These are phyloP conservation scores for Sakesphorus luctuosus DNA, from an alignment of 2,113 vertebrate species.

Conservation along the genomic window DNA sequence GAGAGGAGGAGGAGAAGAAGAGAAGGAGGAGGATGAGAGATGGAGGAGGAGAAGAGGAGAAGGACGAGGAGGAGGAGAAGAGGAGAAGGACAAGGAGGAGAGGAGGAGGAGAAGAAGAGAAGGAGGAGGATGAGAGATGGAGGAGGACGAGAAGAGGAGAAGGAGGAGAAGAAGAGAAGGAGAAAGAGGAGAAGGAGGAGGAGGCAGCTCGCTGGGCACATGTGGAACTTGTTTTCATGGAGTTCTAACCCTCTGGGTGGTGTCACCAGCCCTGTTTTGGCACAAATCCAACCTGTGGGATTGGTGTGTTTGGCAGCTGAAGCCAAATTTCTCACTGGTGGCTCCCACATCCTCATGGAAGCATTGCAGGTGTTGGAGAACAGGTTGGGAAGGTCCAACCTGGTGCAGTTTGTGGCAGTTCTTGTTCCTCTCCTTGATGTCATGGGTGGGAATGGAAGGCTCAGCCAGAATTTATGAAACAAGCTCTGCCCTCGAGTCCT, in stretches of 20 bases:
- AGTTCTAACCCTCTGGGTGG: background rate
- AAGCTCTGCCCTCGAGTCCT: too few species aligned
- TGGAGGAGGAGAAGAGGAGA: too few species aligned
- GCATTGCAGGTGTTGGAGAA: background rate
- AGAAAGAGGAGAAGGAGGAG: background rate
- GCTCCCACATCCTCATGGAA: rapidly evolving
- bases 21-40: too few species aligned
- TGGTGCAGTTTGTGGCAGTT: background rate
- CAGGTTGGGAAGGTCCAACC: background rate
- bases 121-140: too few species aligned
- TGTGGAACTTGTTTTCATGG: background rate
- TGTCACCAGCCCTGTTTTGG: background rate
- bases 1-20: too few species aligned
- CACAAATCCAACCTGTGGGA: rapidly evolving
- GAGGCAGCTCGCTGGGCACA: background rate
- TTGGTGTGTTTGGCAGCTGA: background rate
- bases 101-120: too few species aligned
- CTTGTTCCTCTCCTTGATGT: background rate
- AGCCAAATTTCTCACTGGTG: rapidly evolving
- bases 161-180: too few species aligned
- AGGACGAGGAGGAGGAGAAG: background rate
- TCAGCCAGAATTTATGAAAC: too few species aligned
- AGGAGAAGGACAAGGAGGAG: too few species aligned
- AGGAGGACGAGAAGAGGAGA: too few species aligned
- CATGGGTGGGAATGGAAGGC: too few species aligned